phyloP scores from a whole-genome alignment of 2,113 vertebrate species.

The Pedionomus torquatus region DNA sequence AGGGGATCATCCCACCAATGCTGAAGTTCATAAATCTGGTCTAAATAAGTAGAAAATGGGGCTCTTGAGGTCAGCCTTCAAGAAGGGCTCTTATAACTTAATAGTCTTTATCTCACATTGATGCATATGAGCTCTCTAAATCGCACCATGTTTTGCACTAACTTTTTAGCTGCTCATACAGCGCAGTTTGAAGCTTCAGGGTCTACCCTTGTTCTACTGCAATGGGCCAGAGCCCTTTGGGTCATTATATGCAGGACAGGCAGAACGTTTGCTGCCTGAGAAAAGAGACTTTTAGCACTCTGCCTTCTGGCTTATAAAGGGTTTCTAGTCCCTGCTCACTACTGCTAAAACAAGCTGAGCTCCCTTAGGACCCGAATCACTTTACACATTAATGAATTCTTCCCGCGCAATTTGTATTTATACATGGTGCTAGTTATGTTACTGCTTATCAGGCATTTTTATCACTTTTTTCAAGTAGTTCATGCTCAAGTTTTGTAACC shows the following conservation, averaged over 20 bases:
- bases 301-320: background rate
- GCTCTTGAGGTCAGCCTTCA: background rate
- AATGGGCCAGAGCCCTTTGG: background rate
- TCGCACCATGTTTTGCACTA: background rate
- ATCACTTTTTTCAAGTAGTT: background rate
- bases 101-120: background rate
- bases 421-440: background rate
- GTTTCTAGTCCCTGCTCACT: background rate
- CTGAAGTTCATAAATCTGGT: background rate
- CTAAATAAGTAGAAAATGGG: background rate
- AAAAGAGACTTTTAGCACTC: background rate
- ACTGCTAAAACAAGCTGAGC: background rate
- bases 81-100: background rate
- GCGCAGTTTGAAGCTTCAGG: background rate
- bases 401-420: background rate
- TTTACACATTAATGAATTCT: background rate
- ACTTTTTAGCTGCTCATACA: background rate
- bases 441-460: background rate
- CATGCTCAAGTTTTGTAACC: background rate
- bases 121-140: background rate
- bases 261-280: background rate
- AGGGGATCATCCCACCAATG: accelerated
- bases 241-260: background rate
- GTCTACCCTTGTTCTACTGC: background rate
- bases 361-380: background rate